Percentiles rank a stretch among this genome's conserved stretches.
Conservation (phyloP, 1,140 invertebrate genomes). For the Ceratosolen fusciceps region DNA sequence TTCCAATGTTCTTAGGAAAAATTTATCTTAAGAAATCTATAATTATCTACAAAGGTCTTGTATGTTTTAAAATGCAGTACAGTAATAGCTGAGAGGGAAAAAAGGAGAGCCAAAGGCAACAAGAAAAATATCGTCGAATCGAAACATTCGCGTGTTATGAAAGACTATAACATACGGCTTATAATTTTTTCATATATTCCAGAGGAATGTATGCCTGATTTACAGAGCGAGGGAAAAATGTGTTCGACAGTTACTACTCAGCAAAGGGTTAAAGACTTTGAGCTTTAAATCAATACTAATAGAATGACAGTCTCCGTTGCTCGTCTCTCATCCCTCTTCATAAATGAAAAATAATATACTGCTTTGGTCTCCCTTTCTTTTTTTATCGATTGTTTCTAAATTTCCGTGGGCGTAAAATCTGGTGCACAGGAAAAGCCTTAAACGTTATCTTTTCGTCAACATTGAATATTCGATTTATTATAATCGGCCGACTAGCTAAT, state of each 20-base stretch:
- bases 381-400: neutral
- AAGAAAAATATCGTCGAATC: too few species aligned
- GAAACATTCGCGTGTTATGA: too few species aligned
- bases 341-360: slow-evolving; percentile 45
- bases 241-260: neutral
- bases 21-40: too few species aligned
- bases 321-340: slow-evolving; percentile 30
- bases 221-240: neutral
- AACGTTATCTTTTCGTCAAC: neutral
- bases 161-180: too few species aligned
- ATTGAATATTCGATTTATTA: neutral
- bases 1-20: too few species aligned
- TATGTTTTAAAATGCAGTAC: too few species aligned
- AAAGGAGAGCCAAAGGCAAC: too few species aligned
- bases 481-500: neutral
- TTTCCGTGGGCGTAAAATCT: slow-evolving; percentile 43
- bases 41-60: too few species aligned
- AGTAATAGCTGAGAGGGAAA: too few species aligned
- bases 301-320: slow-evolving; percentile 20
- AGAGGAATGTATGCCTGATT: too few species aligned
- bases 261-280: slow-evolving; percentile 38
- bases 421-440: slow-evolving; percentile 37
- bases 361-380: neutral
- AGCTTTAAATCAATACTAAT: slow-evolving; percentile 38
- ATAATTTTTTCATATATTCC: too few species aligned